These are phyloP conservation scores for Lytechinus variegatus DNA, from an alignment of 35 echinoderm and acorn worm genomes.

Conservation along the genomic window DNA sequence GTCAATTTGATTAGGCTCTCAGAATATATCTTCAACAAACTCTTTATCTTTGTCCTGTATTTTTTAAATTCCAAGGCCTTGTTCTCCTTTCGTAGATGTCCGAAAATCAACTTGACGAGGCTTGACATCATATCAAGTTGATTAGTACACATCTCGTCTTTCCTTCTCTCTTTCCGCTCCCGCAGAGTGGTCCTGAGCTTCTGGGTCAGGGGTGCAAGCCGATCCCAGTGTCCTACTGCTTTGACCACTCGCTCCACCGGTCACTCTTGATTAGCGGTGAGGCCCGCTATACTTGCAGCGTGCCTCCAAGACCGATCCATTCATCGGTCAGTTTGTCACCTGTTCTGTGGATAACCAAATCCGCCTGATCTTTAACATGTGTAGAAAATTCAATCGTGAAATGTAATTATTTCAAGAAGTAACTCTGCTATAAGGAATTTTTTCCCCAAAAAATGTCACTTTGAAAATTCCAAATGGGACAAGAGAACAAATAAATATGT, in stretches of 20 bases:
- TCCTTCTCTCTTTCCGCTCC: conserved; percentile 13
- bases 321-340: not conserved
- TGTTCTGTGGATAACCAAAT: not conserved
- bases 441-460: too few species aligned
- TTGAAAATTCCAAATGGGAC: too few species aligned
- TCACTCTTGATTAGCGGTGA: conserved; percentile 6
- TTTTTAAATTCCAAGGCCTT: not conserved
- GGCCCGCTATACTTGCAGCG: not conserved
- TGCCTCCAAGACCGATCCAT: not conserved
- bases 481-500: too few species aligned
- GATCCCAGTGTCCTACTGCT: not conserved
- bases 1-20: too few species aligned
- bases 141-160: conserved; percentile 1
- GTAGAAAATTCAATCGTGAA: not conserved
- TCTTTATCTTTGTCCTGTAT: not conserved
- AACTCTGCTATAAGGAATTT: not conserved
- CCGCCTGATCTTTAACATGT: not conserved
- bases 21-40: too few species aligned
- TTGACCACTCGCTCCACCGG: not conserved
- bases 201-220: not conserved
- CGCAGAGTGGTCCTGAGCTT: not conserved
- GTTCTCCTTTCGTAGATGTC: not conserved
- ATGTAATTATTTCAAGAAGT: not conserved
- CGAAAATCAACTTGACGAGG: not conserved
- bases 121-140: not conserved